Evolutionary conservation across 2,113 vertebrate genomes (phyloP).

Genomic region (Tauraco erythrolophus): DNA sequence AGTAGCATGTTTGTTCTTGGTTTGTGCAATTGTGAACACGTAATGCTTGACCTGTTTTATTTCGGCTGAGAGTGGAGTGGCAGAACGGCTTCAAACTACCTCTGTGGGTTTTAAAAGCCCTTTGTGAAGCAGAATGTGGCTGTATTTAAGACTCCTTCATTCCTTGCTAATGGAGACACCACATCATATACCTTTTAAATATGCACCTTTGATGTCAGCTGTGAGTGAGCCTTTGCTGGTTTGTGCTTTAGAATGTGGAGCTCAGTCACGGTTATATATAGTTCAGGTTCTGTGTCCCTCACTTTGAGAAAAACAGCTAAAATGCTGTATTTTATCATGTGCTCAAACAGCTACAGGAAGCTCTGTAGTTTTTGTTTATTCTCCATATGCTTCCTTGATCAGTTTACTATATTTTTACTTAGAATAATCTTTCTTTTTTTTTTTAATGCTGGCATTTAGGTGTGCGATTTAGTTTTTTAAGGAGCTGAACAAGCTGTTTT

Average conservation of each 20-base stretch:
- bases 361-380: not conserved
- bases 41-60: not conserved
- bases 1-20: not conserved
- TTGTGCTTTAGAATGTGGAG: not conserved
- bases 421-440: not conserved
- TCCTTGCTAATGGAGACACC: not conserved
- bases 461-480: not conserved
- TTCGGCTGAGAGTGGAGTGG: not conserved
- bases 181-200: not conserved
- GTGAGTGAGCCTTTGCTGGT: not conserved
- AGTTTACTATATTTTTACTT: not conserved
- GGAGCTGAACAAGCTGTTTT: not conserved
- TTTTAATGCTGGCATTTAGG: not conserved
- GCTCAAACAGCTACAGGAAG: not conserved
- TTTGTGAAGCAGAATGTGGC: not conserved
- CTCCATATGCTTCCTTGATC: not conserved
- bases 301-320: not conserved
- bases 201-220: not conserved
- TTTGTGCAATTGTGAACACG: not conserved
- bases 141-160: not conserved
- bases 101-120: not conserved
- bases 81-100: not conserved
- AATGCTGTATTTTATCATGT: not conserved
- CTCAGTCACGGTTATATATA: not conserved
- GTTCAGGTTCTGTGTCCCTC: not conserved